Evolutionary conservation across 2,113 vertebrate genomes (phyloP), one percentile per base, ranked within the genome.

Genomic region (Haemorhous mexicanus): DNA sequence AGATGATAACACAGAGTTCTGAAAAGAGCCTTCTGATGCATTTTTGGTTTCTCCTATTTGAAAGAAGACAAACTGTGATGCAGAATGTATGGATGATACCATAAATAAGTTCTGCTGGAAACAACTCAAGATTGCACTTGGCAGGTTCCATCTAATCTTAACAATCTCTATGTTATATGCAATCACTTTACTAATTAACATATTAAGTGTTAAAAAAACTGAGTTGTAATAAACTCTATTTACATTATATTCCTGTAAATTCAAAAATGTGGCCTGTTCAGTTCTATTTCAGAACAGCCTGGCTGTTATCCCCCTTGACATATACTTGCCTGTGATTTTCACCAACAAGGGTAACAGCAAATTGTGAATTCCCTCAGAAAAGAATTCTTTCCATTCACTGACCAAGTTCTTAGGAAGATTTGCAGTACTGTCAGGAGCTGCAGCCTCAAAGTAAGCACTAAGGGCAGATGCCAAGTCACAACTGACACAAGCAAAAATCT

Each of bases 331-430:
- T 96, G 98, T 98, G 93, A 99, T 97, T 79, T 97, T 99, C 89
- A 99, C 97, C 83, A 99, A 97, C 94, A 99, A 97, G 77, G 98
- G 98, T 89, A 99, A 96, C 52, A 99, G 97, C 96, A 99, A 97
- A 96, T 95, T 98, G 97, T 99, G 98, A 96, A 99, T 98, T 94
- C 99, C 99, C 68, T 99, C 98, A 17, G 98, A 95, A 88, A 99
- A 99, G 98, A 99, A 99, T 74, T 99, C 99, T 26, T 96, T 98
- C 99, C 99, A 99, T 97, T 99, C 99, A 12, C 86, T 96, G 52
- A 96, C 84, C 58, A 99, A 98, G 68, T 99, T 98, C 61, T 96
- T 59, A 23, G 99, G 99, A 94, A 99, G 97, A 41, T 92, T 97
- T 96, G 97, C 97, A 86, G 85, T 68, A 24, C 95, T 87, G n/a